A percentile compares a stretch with the other conserved stretches of the same genome.
These are phyloP conservation scores for Tonatia bakeri DNA, from an alignment of 2,113 vertebrate species.

Conservation along the genomic window DNA sequence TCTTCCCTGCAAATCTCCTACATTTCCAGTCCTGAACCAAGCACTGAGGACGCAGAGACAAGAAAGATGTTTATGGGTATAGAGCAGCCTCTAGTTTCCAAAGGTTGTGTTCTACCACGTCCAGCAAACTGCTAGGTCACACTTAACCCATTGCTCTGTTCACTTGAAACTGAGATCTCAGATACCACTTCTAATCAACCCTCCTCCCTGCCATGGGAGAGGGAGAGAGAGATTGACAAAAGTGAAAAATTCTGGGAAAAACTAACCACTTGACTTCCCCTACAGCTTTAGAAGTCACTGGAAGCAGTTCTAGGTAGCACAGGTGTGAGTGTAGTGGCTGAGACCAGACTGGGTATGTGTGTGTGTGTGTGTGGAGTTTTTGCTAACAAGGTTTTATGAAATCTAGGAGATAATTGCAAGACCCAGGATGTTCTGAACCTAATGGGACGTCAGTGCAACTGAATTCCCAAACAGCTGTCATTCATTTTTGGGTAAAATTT, in stretches of 20 bases:
- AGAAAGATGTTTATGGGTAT: neutral
- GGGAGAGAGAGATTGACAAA: neutral
- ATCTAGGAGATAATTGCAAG: slow-evolving; percentile 67
- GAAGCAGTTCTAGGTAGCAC: neutral
- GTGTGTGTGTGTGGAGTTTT: slow-evolving; percentile 24
- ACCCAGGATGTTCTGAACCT: slow-evolving; percentile 65
- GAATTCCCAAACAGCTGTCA: slow-evolving; percentile 76
- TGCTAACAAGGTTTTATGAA: slow-evolving; percentile 49
- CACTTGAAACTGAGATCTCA: neutral
- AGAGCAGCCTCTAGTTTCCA: neutral
- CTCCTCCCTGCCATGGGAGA: neutral
- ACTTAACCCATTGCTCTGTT: neutral
- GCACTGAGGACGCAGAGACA: neutral
- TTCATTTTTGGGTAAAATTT: slow-evolving; percentile 72
- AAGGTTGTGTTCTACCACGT: neutral
- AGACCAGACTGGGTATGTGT: neutral
- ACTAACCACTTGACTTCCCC: neutral
- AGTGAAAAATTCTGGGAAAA: neutral
- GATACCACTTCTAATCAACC: neutral
- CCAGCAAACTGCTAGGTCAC: neutral
- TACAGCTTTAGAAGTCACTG: neutral
- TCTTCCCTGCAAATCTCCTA: neutral
- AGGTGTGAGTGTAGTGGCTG: neutral
- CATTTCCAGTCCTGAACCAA: neutral
- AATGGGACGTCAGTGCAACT: slow-evolving; percentile 62